Base-by-base conservation (phyloP, 1,140 invertebrate species). In the Drosophila leontia region DNA sequence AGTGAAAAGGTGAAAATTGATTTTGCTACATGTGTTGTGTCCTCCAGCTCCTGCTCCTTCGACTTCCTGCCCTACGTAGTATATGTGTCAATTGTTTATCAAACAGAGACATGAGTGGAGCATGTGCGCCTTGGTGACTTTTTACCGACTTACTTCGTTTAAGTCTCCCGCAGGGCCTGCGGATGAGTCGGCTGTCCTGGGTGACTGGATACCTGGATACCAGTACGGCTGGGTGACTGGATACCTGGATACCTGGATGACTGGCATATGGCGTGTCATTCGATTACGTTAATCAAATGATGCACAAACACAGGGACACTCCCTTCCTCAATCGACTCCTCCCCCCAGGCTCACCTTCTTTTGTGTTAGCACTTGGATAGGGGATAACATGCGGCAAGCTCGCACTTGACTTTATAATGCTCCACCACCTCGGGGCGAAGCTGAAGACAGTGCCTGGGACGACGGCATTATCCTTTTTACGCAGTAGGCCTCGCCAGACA, bases 1-100 rank as follows among this genome's bases (percentile, higher is more conserved):
- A 88, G 85, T 90, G 84, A 90, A 88, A 88, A 88, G 84, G 85
- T 88, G 84, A 88, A 88, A 88, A 88, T 88, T 88, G 84, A 88
- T 88, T 88, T 88, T 90, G 84, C 85, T 80, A 88, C 84, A 88
- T 87, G 84, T 87, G 75, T 79, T 55, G 67, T 42, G 37, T 69
- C 56, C 63, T 48, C 44, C 19, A 26, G 23, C 51, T 48, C n/a
- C 53, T 17, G 37, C 23, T 11, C n/a, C 23, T 15, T 9, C 8
- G 13, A 39, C 39, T 23, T 34, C 59, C 50, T 48, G 26, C 62
- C 58, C 35, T 39, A 9, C 19, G 19, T 56, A 26, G 60, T 62
- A 76, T 78, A 70, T 76, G 70, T 87, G 80, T 77, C 83, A 87
- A 88, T 87, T 87, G 84, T 88, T 87, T 87, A 87, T 88, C 84